Evolutionary conservation across 2,797 vertebrate species (phyloP).

Genomic region (Myotis daubentonii): DNA sequence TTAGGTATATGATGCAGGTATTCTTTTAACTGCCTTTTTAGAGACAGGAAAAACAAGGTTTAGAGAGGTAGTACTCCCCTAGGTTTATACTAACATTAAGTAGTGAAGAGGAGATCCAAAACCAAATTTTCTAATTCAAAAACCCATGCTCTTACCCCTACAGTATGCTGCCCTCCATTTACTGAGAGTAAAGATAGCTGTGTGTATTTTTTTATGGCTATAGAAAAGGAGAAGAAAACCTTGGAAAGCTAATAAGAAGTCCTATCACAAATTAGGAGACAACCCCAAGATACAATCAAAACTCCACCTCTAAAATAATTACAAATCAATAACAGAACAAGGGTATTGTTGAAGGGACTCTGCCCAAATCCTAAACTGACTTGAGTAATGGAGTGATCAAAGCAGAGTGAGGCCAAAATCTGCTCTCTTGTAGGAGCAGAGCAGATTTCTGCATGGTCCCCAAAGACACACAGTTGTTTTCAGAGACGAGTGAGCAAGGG

Average conservation of each 20-base stretch:
- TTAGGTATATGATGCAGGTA: neutral
- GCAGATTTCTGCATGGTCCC: neutral
- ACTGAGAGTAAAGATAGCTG: neutral
- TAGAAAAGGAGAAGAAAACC: constrained; percentile 42
- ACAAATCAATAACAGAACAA: neutral
- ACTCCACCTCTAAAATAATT: neutral
- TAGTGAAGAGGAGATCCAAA: neutral
- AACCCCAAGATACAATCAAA: neutral
- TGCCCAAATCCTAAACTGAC: neutral
- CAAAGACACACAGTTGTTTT: neutral
- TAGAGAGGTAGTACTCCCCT: neutral
- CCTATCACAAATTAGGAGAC: neutral
- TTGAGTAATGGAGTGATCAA: neutral
- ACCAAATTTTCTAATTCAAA: neutral
- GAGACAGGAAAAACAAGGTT: neutral
- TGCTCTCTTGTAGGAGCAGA: neutral
- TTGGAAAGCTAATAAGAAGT: neutral
- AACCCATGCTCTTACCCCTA: neutral
- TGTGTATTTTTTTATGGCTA: neutral
- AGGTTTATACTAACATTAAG: neutral
- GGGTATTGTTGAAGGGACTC: neutral
- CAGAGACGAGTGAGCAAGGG: neutral
- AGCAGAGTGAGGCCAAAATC: neutral
- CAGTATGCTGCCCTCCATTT: neutral
- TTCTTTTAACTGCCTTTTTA: neutral